Percentiles rank a stretch among this genome's conserved stretches.
phyloP scores from a whole-genome alignment of 2,888 invertebrate species.

The Cephus sareptanus region DNA sequence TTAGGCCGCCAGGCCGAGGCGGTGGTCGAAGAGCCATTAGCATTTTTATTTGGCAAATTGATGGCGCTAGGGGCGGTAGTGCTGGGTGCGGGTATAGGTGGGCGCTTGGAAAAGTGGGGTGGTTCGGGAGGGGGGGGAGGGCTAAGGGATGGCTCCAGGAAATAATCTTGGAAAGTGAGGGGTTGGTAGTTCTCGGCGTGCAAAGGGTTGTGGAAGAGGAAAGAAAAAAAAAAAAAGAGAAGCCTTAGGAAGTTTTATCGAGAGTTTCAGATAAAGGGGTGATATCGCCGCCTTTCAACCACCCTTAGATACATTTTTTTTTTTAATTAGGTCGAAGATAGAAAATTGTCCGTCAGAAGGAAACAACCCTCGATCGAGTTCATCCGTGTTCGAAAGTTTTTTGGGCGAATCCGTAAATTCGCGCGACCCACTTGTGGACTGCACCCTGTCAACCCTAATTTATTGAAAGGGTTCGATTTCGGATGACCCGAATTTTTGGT shows the following conservation, averaged over 20 bases:
- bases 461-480: not conserved
- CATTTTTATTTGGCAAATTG: constrained; percentile 5
- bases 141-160: not conserved
- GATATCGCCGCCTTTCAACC: not conserved
- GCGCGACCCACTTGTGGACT: too few relatives aligned
- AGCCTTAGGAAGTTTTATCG: not conserved
- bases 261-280: not conserved
- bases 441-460: not conserved
- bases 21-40: not conserved
- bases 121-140: not conserved
- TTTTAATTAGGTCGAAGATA: not conserved
- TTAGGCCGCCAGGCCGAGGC: not conserved
- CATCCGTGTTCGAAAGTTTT: not conserved
- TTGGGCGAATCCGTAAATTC: not conserved
- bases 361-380: not conserved
- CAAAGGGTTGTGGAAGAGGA: not conserved
- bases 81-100: not conserved
- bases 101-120: not conserved
- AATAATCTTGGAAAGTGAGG: not conserved
- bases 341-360: not conserved
- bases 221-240: not conserved
- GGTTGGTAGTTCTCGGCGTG: not conserved
- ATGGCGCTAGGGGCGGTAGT: not conserved
- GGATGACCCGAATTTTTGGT: not conserved
- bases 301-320: not conserved